A percentile compares a stretch with the other conserved stretches of the same genome.
Conservation (phyloP, 2,113 vertebrate species). For the Pelecanoides urinatrix region DNA sequence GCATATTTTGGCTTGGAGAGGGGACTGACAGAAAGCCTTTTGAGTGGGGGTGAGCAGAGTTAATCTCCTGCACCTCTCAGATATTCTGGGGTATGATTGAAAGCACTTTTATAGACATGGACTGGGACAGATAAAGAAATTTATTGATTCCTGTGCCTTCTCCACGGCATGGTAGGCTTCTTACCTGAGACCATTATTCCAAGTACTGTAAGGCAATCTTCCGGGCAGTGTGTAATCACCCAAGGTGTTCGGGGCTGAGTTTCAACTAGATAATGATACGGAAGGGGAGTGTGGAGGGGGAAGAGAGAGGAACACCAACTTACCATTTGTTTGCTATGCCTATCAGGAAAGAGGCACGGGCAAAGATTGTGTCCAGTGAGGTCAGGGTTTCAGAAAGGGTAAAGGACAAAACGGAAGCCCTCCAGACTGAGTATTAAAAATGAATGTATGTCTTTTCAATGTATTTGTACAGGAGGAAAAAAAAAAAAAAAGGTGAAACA, state of each 20-base stretch:
- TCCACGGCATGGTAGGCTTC: conserved; percentile 23
- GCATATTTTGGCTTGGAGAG: not conserved
- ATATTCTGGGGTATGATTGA: conserved; percentile 41
- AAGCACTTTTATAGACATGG: conserved; percentile 13
- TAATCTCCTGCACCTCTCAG: not conserved
- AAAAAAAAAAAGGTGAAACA: conserved; percentile 73
- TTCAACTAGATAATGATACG: conserved; percentile 23
- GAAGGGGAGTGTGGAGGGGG: not conserved
- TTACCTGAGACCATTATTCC: conserved; percentile 64
- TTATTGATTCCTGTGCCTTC: conserved; percentile 38
- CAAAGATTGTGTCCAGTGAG: not conserved
- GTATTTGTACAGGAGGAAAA: conserved; percentile 49
- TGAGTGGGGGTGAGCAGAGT: not conserved
- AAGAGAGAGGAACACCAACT: not conserved
- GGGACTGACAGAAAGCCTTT: not conserved
- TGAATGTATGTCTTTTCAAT: conserved; percentile 68
- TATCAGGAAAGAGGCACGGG: not conserved
- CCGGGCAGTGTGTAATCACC: conserved; percentile 55
- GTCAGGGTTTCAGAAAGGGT: not conserved
- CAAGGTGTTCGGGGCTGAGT: conserved; percentile 26
- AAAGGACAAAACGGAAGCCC: conserved; percentile 11
- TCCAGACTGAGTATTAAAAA: conserved; percentile 55
- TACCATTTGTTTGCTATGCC: not conserved
- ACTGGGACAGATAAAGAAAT: conserved; percentile 48
- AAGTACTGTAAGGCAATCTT: conserved; percentile 73